These are phyloP conservation scores for Pseudorasbora parva DNA, from an alignment of 2,113 vertebrate species.

Conservation along the genomic window DNA sequence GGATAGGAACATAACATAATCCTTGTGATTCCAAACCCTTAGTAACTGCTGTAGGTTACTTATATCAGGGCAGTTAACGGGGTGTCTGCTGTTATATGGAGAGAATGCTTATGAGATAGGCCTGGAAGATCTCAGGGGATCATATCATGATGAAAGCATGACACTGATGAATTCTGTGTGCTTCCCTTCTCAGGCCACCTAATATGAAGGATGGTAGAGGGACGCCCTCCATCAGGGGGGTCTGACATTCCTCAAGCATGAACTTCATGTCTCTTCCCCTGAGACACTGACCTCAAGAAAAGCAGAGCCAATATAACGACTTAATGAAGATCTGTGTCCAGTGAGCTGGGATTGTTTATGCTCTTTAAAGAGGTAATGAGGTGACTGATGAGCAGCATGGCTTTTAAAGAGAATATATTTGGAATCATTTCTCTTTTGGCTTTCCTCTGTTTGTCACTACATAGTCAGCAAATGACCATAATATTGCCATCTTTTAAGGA, in stretches of 20 bases:
- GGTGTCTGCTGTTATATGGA: constrained; percentile 65
- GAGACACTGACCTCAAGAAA: constrained; percentile 35
- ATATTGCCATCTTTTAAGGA: constrained; percentile 17
- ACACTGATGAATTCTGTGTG: constrained; percentile 43
- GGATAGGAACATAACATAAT: neutral
- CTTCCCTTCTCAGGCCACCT: constrained; percentile 32
- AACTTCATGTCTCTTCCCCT: constrained; percentile 39
- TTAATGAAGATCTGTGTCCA: constrained; percentile 52
- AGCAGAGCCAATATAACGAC: constrained; percentile 37
- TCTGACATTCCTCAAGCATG: constrained; percentile 36
- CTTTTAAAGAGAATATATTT: constrained; percentile 33
- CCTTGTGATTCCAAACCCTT: neutral
- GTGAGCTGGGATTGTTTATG: constrained; percentile 9
- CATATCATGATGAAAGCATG: constrained; percentile 56
- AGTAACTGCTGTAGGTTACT: neutral
- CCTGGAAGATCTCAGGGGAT: constrained; percentile 44
- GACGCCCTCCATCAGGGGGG: constrained; percentile 10
- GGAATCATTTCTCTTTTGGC: neutral
- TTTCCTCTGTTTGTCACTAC: constrained; percentile 10
- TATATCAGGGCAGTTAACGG: constrained; percentile 42
- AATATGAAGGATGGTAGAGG: constrained; percentile 32
- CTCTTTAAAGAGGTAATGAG: constrained; percentile 33
- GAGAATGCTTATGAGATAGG: constrained; percentile 56
- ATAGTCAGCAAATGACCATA: constrained; percentile 23
- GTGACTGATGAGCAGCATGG: constrained; percentile 11